These are phyloP conservation scores for Tanytarsus gracilentus DNA, from an alignment of 2,888 invertebrate genomes.

Conservation along the genomic window DNA sequence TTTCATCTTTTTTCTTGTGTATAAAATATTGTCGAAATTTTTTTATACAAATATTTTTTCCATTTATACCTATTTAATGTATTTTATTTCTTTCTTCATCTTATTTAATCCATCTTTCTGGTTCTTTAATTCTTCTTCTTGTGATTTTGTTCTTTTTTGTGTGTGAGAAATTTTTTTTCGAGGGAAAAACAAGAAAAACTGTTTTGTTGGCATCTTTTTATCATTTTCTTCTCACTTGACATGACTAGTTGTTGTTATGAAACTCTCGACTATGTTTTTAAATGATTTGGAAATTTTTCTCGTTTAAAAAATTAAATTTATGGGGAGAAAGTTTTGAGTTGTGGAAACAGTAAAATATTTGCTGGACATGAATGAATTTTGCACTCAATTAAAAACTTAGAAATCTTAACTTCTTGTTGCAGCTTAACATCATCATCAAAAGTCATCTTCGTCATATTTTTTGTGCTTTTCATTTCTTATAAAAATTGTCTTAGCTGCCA, in stretches of 20 bases:
- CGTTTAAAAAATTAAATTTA: too few species aligned
- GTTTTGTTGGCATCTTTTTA: conserved; percentile 20
- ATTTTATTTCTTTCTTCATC: background rate
- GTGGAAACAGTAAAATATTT: too few species aligned
- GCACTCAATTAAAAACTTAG: too few species aligned
- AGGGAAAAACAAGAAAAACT: too few species aligned
- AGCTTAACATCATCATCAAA: too few species aligned
- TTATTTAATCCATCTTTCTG: background rate
- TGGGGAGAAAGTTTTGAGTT: too few species aligned
- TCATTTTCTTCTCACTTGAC: background rate
- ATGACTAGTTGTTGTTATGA: conserved; percentile 2
- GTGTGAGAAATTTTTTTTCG: conserved; percentile 13
- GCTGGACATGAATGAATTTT: too few species aligned
- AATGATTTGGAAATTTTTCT: too few species aligned
- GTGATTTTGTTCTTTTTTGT: background rate
- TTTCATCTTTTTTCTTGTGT: conserved; percentile 9
- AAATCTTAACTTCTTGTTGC: too few species aligned
- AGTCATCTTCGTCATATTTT: too few species aligned
- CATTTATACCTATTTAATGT: conserved; percentile 16
- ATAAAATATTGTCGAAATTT: conserved; percentile 29
- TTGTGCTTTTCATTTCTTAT: too few species aligned
- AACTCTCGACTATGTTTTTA: background rate
- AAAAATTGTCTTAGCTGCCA: too few species aligned
- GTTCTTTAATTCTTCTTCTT: conserved; percentile 2
- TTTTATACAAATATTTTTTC: conserved; percentile 27